phyloP scores from a whole-genome alignment of 2,113 vertebrate genomes.

The Scopus umbretta region DNA sequence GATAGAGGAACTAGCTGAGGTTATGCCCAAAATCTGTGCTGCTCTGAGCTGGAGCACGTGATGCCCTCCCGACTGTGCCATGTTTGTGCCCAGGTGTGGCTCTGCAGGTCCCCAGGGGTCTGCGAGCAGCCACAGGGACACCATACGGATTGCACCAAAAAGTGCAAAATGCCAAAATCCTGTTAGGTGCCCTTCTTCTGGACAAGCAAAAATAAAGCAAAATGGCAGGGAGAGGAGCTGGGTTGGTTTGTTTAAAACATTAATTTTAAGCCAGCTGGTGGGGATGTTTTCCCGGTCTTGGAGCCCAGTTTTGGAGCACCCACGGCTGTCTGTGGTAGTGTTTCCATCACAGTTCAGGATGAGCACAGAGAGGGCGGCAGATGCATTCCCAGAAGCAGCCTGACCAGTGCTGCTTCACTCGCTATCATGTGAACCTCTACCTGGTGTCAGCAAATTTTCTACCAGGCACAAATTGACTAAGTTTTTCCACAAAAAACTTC shows the following conservation, averaged over 20 bases:
- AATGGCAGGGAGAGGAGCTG: neutral
- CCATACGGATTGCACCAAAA: fast-evolving
- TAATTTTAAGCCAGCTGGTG: neutral
- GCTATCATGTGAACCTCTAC: neutral
- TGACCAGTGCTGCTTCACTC: neutral
- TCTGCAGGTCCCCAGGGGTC: neutral
- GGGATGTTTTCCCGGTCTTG: neutral
- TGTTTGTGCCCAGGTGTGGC: neutral
- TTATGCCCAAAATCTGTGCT: neutral
- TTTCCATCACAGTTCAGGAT: neutral
- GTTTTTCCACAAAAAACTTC: neutral
- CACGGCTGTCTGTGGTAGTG: neutral
- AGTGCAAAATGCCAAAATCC: neutral
- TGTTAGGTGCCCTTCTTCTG: neutral
- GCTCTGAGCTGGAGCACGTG: neutral
- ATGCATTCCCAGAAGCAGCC: neutral
- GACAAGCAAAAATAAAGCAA: neutral
- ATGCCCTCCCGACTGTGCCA: neutral
- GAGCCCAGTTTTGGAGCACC: neutral
- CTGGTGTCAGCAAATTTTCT: neutral
- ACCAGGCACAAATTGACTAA: neutral
- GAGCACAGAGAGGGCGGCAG: neutral
- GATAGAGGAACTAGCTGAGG: neutral
- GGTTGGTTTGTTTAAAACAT: neutral
- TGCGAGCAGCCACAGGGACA: fast-evolving